Conservation (phyloP, 2,888 invertebrate genomes). For the Lucinisca nassula region DNA sequence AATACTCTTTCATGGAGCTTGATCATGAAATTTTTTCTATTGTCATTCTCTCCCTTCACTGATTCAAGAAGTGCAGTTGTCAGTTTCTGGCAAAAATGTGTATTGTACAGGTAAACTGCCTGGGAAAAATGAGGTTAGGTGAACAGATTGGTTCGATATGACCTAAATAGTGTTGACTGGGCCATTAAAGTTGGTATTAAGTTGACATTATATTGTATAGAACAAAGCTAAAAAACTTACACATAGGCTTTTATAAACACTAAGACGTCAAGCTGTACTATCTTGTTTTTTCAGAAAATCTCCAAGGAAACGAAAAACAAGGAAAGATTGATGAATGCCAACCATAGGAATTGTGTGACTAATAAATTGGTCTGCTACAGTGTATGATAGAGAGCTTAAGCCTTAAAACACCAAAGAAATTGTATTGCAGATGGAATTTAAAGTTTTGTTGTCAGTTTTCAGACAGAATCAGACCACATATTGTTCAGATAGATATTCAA, state of each 20-base stretch:
- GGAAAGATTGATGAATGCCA: conserved; percentile 74
- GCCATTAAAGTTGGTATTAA: background rate
- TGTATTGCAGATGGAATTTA: background rate
- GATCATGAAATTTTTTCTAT: no score
- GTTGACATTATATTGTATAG: background rate
- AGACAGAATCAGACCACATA: background rate
- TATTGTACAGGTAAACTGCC: no score
- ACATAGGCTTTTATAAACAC: background rate
- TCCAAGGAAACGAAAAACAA: conserved; percentile 75
- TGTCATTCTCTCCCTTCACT: no score
- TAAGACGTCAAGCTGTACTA: background rate
- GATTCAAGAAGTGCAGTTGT: no score
- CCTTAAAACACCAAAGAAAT: background rate
- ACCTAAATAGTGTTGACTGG: background rate
- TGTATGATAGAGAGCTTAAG: background rate
- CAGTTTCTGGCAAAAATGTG: no score
- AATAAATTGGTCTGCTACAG: background rate
- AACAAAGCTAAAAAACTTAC: background rate
- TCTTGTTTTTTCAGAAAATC: conserved; percentile 69
- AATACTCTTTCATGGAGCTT: no score
- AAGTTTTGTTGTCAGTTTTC: background rate
- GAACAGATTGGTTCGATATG: no score
- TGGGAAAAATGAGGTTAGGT: no score
- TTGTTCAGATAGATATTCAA: background rate
- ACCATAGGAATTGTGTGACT: conserved; percentile 12